phyloP scores from a whole-genome alignment of 2,113 vertebrate species.

The Melanocharis versteri region DNA sequence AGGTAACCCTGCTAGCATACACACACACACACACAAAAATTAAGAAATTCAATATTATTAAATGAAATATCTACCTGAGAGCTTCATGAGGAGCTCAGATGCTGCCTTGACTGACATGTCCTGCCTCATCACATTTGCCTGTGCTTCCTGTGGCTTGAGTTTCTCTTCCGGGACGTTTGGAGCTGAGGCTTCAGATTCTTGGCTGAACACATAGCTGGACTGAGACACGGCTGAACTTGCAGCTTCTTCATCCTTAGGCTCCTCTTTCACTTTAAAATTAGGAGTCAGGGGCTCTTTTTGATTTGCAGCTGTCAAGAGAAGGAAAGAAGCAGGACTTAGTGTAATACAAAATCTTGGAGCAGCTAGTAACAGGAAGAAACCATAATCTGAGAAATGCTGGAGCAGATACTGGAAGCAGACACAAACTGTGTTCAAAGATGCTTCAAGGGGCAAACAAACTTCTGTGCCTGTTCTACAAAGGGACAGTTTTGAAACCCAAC shows the following conservation, averaged over 20 bases:
- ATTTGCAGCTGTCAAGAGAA: conserved; percentile 87
- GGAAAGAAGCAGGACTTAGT: conserved; percentile 4
- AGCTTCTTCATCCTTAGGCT: conserved; percentile 85
- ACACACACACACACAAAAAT: too few species aligned
- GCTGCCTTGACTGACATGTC: conserved; percentile 94
- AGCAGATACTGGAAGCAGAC: not conserved
- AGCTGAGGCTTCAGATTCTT: conserved; percentile 72
- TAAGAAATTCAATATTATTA: not conserved
- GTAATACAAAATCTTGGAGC: not conserved
- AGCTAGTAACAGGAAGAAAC: not conserved
- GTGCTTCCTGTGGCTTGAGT: conserved; percentile 80
- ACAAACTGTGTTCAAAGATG: not conserved
- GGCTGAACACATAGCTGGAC: conserved; percentile 81
- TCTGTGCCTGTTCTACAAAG: not conserved
- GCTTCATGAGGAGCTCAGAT: conserved; percentile 96
- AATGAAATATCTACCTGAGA: conserved; percentile 85
- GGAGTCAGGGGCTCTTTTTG: conserved; percentile 93
- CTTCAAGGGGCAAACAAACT: not conserved
- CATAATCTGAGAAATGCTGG: not conserved
- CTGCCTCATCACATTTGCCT: conserved; percentile 80
- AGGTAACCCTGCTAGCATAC: not conserved
- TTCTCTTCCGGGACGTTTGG: conserved; percentile 72
- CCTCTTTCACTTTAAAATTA: conserved; percentile 92
- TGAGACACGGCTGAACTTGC: conserved; percentile 75
- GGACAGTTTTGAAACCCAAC: not conserved